Conservation (phyloP, 2,113 vertebrate genomes). For the Myodes glareolus region DNA sequence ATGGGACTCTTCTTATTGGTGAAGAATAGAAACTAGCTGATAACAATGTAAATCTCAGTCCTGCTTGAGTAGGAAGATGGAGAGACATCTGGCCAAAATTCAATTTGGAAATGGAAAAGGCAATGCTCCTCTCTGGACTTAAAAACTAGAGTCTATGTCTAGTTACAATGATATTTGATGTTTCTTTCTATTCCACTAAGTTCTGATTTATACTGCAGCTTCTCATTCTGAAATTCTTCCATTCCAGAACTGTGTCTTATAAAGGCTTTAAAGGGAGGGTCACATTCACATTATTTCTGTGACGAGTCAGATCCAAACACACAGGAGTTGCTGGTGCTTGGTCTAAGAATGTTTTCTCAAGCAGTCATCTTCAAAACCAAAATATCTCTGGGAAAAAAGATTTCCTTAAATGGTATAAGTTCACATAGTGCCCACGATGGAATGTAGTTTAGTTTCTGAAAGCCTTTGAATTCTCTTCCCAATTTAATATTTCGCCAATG, state of each 20-base stretch:
- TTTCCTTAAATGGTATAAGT: slow-evolving; percentile 60
- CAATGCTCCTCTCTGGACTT: not conserved
- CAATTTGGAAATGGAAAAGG: not conserved
- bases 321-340: slow-evolving; percentile 19
- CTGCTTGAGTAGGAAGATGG: not conserved
- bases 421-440: not conserved
- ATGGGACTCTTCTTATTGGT: not conserved
- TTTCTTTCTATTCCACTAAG: not conserved
- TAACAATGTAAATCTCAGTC: not conserved
- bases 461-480: slow-evolving; percentile 37
- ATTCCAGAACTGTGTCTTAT: slow-evolving; percentile 26
- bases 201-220: slow-evolving; percentile 14
- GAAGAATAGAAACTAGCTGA: not conserved
- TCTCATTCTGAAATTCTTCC: slow-evolving; percentile 41
- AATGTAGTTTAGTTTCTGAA: not conserved
- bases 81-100: not conserved
- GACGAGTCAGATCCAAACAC: not conserved
- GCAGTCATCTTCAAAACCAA: slow-evolving; percentile 50
- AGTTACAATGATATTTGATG: not conserved
- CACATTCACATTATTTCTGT: not conserved
- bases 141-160: slow-evolving; percentile 25
- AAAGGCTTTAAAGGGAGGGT: slow-evolving; percentile 20
- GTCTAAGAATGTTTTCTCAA: not conserved
- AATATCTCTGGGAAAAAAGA: slow-evolving; percentile 12
- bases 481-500: slow-evolving; percentile 37